Evolutionary conservation across 2,113 vertebrate species (phyloP).

Genomic region (Podilymbus podiceps): DNA sequence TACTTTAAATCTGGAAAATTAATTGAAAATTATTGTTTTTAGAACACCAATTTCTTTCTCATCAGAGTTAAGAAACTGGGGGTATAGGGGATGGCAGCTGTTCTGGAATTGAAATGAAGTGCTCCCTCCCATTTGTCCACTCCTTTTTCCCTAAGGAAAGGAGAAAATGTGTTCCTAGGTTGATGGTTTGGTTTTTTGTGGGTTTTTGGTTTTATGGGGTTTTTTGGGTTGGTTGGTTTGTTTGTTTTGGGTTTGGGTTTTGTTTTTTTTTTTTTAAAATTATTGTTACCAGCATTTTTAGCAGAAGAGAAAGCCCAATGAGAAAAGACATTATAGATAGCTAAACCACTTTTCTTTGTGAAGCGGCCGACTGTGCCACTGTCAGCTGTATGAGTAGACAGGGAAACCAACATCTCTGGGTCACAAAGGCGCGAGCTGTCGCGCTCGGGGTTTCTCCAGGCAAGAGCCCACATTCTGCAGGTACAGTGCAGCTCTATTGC

Average conservation of each 20-base stretch:
- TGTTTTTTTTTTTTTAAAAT: not conserved
- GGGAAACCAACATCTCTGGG: fast-evolving
- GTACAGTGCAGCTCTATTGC: not conserved
- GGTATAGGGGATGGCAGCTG: not conserved
- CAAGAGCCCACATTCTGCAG: not conserved
- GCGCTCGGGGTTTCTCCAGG: not conserved
- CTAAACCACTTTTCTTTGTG: not conserved
- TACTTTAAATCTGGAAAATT: not conserved
- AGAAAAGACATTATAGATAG: not conserved
- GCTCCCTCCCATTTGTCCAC: not conserved
- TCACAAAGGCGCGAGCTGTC: fast-evolving
- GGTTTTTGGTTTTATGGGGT: too few relatives aligned
- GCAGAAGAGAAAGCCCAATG: not conserved
- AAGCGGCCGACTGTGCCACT: not conserved
- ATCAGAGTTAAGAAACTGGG: not conserved
- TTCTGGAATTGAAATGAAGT: not conserved
- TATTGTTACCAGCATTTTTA: not conserved
- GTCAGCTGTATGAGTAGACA: fast-evolving
- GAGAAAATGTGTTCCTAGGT: not conserved
- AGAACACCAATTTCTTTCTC: not conserved
- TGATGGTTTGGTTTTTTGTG: too few relatives aligned
- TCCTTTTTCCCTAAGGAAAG: not conserved
- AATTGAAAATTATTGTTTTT: not conserved
- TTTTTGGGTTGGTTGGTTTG: too few relatives aligned
- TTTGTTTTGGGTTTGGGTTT: too few relatives aligned